Base-by-base conservation (phyloP, 2,888 invertebrate species). In the Rhagium mordax region DNA sequence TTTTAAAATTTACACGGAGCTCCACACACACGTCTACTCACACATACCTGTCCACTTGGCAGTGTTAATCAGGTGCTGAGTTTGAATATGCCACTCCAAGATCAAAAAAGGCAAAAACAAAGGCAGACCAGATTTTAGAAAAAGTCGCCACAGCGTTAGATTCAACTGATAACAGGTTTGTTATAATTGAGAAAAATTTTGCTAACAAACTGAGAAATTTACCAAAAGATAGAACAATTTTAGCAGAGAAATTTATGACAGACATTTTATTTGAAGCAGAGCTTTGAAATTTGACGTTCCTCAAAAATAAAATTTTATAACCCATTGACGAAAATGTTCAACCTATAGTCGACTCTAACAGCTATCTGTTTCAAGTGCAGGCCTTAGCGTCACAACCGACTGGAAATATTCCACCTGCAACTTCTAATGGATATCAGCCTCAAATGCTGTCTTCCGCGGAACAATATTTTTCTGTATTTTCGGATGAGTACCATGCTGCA, bases 191-290 rank as follows among this genome's bases (percentile, higher is more conserved):
- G 10, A 74, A 60, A 61, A 70, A 74, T 49, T 41, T 70, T 33
- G 73, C 41, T 10, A 57, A 71, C 21, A 71, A 67, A 62, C 41
- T 62, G 41, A 41, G 55, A 53, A 10, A 21, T 1, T 53, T 70
- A 27, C 70, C 70, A n/a, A 15, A 53, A n/a, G 70, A 62, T 20
- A 55, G 47, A 16, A 55, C 64, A 51, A 64, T 70, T 41, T n/a
- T 70, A 3, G 41, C 70, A 41, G 70, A 70, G 29, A 70, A 70
- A 55, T 21, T 62, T 33, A 55, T 70, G 13, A 41, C 20, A 15
- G 70, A 64, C 33, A 53, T 70, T 51, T 41, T 70, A 24, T 70
- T 61, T 47, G 53, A 70, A 49, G 62, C 61, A 33, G 15, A 70
- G 20, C n/a, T 61, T 8, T 61, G 70, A n/a, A 61, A 70, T 33